Conservation (phyloP, 2,888 invertebrate genomes). For the Xestia ashworthii region DNA sequence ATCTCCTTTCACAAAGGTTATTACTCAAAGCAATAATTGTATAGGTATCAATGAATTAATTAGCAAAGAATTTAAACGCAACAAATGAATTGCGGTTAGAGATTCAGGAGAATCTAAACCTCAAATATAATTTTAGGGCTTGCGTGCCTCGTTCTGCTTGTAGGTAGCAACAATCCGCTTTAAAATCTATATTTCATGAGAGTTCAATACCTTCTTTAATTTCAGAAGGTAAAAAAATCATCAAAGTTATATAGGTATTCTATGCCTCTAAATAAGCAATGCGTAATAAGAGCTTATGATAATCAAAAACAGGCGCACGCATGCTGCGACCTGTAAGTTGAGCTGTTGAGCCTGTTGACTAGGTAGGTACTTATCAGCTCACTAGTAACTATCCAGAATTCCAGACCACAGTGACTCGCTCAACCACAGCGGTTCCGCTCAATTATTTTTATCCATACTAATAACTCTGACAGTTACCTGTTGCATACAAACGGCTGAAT, state of each 20-base stretch:
- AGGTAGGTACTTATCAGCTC: conserved; percentile 10
- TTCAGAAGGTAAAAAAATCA: not conserved
- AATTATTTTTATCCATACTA: conserved; percentile 15
- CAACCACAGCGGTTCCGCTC: conserved; percentile 1
- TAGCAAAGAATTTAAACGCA: not conserved
- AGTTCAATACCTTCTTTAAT: not conserved
- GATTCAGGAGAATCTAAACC: not conserved
- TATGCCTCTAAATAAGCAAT: not conserved
- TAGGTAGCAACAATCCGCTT: not conserved
- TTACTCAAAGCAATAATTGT: conserved; percentile 9
- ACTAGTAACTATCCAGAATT: not conserved
- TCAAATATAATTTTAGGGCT: not conserved
- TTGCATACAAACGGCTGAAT: not conserved
- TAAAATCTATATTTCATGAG: not conserved
- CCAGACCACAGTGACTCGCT: conserved; percentile 21
- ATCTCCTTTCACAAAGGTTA: conserved; percentile 21
- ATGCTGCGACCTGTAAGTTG: conserved; percentile 16
- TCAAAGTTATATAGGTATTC: no score
- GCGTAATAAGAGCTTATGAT: conserved; percentile 7
- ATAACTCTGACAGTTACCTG: not conserved
- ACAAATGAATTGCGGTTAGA: not conserved
- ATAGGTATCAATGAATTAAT: not conserved
- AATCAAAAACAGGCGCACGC: conserved; percentile 9
- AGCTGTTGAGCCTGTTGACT: conserved; percentile 10
- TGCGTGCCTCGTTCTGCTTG: not conserved